These are phyloP conservation scores for Plotosus lineatus DNA, from an alignment of 2,113 vertebrate genomes.

Conservation along the genomic window DNA sequence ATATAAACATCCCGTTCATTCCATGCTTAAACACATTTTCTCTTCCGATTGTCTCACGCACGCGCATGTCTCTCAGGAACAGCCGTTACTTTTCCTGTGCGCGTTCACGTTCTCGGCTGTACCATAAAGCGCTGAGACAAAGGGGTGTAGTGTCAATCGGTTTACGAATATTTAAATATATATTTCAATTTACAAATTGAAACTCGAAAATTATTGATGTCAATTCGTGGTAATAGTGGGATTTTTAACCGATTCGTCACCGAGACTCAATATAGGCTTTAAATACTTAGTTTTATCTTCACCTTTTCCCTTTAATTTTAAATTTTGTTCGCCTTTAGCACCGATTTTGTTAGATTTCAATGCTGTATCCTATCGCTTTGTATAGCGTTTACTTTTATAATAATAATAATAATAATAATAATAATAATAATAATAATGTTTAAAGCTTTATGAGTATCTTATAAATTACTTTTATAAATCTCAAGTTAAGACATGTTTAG, in stretches of 20 bases:
- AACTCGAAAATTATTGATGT: background rate
- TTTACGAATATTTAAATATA: no score
- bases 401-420: background rate
- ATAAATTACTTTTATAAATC: background rate
- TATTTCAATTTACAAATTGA: background rate
- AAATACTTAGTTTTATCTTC: background rate
- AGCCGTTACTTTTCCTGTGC: conserved; percentile 47
- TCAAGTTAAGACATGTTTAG: background rate
- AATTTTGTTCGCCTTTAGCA: background rate
- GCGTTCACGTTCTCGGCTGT: conserved; percentile 52
- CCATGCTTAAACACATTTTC: background rate
- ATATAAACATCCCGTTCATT: background rate
- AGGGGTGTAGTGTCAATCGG: conserved; percentile 39
- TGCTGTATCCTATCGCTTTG: background rate
- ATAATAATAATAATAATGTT: background rate
- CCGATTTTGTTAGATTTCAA: background rate
- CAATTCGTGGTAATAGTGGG: accelerated
- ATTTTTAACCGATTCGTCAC: no score
- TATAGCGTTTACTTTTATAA: background rate
- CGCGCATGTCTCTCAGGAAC: conserved; percentile 23
- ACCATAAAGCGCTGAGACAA: conserved; percentile 64
- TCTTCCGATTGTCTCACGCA: background rate
- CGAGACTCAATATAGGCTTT: background rate
- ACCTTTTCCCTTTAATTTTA: background rate
- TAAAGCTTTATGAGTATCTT: background rate